Evolutionary conservation across 2,797 vertebrate species (phyloP).

Genomic region (Myotis daubentonii): DNA sequence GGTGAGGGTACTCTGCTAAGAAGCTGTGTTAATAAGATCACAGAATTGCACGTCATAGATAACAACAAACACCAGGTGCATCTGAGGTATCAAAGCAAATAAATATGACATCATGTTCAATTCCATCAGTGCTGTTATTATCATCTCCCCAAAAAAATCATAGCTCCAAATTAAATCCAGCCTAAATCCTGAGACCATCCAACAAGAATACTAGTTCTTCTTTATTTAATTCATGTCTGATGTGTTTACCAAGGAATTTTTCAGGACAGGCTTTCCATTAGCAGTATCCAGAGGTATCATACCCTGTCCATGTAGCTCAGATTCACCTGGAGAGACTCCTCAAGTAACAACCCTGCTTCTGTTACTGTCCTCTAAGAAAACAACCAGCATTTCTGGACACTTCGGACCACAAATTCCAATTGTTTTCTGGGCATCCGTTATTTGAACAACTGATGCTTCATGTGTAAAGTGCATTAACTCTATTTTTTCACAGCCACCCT

Average conservation of each 20-base stretch:
- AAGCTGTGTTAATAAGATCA: conserved; percentile 62
- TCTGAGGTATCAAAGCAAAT: conserved; percentile 54
- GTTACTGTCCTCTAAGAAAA: neutral
- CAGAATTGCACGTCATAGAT: neutral
- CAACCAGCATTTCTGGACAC: neutral
- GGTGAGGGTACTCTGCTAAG: neutral
- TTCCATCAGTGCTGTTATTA: neutral
- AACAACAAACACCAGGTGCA: conserved; percentile 67
- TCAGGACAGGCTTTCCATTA: neutral
- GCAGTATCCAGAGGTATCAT: neutral
- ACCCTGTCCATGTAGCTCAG: neutral
- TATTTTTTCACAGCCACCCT: neutral
- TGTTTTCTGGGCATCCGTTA: neutral
- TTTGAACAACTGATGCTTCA: neutral
- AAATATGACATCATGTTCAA: conserved; percentile 55
- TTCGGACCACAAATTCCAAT: neutral
- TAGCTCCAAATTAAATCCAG: conserved; percentile 45
- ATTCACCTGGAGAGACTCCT: neutral
- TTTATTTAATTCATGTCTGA: conserved; percentile 19
- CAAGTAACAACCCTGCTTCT: neutral
- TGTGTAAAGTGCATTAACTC: neutral
- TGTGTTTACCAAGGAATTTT: neutral
- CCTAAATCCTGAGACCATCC: conserved; percentile 18
- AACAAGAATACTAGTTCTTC: neutral
- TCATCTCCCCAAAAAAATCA: neutral